Conservation (phyloP, 2,797 vertebrate species). For the Acrossocheilus fasciatus region DNA sequence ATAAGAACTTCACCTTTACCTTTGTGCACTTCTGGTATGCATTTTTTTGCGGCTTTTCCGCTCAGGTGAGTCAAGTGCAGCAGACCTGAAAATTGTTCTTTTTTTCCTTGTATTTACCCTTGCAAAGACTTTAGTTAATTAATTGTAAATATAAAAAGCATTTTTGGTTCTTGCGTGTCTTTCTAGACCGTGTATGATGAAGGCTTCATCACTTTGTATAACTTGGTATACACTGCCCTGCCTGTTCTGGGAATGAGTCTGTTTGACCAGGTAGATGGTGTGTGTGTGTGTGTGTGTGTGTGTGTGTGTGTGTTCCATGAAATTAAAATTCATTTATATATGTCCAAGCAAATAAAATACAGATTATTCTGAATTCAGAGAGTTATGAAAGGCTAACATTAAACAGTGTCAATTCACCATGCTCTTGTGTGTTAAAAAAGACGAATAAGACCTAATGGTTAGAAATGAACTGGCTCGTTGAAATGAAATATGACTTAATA, state of each 20-base stretch:
- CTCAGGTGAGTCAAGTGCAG: conserved; percentile 79
- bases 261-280: conserved; percentile 89
- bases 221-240: conserved; percentile 92
- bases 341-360: neutral
- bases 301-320: neutral
- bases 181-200: conserved; percentile 91
- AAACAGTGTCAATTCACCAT: neutral
- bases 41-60: conserved; percentile 88
- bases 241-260: conserved; percentile 95
- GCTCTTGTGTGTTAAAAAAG: neutral
- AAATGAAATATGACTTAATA: conserved; percentile 7
- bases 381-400: neutral
- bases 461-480: neutral
- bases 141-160: neutral
- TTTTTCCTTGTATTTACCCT: neutral
- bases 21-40: conserved; percentile 89
- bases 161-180: conserved; percentile 30
- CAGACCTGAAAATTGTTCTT: neutral
- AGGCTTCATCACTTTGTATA: conserved; percentile 95
- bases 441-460: neutral
- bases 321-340: neutral
- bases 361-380: neutral
- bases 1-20: conserved; percentile 90
- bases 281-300: neutral
- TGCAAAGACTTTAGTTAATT: neutral